phyloP scores from a whole-genome alignment of 37 sponge, comb jelly and placozoan genomes.

The Spongilla lacustris region DNA sequence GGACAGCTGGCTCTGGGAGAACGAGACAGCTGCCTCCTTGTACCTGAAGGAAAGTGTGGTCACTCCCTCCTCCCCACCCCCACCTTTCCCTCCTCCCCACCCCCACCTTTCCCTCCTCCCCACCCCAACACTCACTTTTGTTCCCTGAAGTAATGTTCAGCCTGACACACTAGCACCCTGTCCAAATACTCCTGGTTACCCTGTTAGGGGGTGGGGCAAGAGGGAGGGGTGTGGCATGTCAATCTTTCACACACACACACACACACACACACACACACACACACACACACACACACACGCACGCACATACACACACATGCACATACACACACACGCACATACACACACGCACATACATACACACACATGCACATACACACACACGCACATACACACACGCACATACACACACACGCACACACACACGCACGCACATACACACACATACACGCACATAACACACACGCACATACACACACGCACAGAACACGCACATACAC shows the following conservation, averaged over 20 bases:
- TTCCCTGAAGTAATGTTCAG: constrained; percentile 83
- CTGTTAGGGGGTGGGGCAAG: not conserved
- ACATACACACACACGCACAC: constrained; percentile 6
- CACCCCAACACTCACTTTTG: constrained; percentile 27
- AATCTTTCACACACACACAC: no score
- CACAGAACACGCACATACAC: not conserved
- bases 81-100: not conserved
- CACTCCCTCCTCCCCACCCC: not conserved
- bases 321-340: no score
- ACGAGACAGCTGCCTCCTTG: constrained; percentile 82
- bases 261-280: no score
- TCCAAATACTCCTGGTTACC: constrained; percentile 63
- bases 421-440: not conserved
- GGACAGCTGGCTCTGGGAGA: constrained; percentile 84
- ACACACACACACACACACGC: no score
- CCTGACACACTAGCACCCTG: constrained; percentile 57
- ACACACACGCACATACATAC: no score
- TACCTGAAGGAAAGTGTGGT: constrained; percentile 33
- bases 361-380: not conserved
- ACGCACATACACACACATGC: no score
- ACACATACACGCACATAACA: constrained; percentile 3
- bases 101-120: not conserved
- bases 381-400: not conserved
- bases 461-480: not conserved
- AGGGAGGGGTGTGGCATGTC: no score